Percentiles rank a stretch among this genome's conserved stretches.
Evolutionary conservation across 2,888 invertebrate species (phyloP).

Genomic region (Odontothrips loti): DNA sequence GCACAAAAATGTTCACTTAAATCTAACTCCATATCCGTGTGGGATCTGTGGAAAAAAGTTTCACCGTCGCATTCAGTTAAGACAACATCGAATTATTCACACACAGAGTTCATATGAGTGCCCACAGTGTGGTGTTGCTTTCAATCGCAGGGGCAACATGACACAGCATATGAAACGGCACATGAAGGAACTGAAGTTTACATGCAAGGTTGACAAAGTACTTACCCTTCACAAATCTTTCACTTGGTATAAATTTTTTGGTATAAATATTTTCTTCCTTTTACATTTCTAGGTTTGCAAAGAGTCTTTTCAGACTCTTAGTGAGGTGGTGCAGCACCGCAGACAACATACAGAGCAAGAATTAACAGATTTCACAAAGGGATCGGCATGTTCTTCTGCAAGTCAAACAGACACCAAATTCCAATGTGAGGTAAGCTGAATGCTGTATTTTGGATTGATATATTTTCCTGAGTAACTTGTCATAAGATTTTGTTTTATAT

Average conservation of each 20-base stretch:
- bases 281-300: constrained; percentile 41
- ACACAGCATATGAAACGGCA: constrained; percentile 45
- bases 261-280: constrained; percentile 33
- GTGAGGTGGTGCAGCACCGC: constrained; percentile 43
- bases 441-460: background rate
- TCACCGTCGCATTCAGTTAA: constrained; percentile 44
- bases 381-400: background rate
- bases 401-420: background rate
- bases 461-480: constrained; percentile 34
- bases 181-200: constrained; percentile 41
- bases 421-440: background rate
- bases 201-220: constrained; percentile 41
- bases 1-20: constrained; percentile 49
- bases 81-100: constrained; percentile 45
- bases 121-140: constrained; percentile 43
- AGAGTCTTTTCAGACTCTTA: constrained; percentile 43
- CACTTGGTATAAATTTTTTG: background rate
- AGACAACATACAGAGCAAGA: constrained; percentile 43
- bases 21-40: constrained; percentile 45
- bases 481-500: background rate
- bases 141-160: constrained; percentile 46
- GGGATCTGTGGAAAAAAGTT: constrained; percentile 48
- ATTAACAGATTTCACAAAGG: constrained; percentile 41
- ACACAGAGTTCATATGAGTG: constrained; percentile 42
- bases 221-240: background rate